Evolutionary conservation across 2,797 vertebrate species (phyloP), one percentile per base, ranked within the genome.

Genomic region (Antrozous pallidus): DNA sequence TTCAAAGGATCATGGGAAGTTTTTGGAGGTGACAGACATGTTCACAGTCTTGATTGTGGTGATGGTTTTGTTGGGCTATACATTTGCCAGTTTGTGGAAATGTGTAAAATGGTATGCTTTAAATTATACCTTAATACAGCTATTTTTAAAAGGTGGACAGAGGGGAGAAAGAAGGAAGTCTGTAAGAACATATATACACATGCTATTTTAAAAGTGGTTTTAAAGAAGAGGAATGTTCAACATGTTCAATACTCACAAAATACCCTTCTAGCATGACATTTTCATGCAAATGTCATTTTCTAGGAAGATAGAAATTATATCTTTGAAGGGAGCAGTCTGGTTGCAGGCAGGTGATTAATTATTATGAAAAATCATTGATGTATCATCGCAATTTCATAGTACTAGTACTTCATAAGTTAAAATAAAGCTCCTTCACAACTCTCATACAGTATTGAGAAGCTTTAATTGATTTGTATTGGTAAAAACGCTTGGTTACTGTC

Each of bases 281-380:
- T 98, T 97, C 96, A 95, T 95, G 93, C 96, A 97, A 97, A 97
- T 94, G 24, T 93, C 94, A 92, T 97, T 98, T 98, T 98, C 93
- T 89, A 94, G 40, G 26, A 95, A 97, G 93, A 97, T 67, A 70
- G 78, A 67, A 97, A 97, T 82, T 47, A 74, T 96, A 74, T 56
- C 93, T 96, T 96, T 97, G 97, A 96, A 96, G 75, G 93, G 67
- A 98, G 94, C 67, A 96, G 93, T 88, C 92, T 95, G 94, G 67
- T 96, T 97, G 93, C 88, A 97, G 97, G 96, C 85, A 97, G 96
- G 97, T 16, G 73, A 98, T 97, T 97, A 96, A 96, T 97, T 97
- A 97, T 96, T 96, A 96, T 91, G 95, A 97, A 95, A 97, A 97
- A 97, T 94, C 96, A 95, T 83, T 96, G 95, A 97, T 93, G 91